Evolutionary conservation across 2,888 invertebrate species (phyloP), one percentile per base, ranked within the genome.

Genomic region (Sisyra nigra): DNA sequence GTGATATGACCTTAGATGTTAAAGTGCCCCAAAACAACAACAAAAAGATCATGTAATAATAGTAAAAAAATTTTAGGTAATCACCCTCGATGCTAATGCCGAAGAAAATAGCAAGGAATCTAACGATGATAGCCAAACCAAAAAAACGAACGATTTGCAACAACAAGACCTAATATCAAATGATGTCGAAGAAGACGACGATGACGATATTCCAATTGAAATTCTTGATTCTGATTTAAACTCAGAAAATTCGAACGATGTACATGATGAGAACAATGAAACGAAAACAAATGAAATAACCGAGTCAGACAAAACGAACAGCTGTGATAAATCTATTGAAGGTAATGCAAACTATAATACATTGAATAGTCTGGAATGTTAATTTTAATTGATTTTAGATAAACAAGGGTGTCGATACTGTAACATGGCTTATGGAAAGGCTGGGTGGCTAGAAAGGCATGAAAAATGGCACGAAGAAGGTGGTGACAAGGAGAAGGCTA

Each of bases 381-480:
- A 8, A 8, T 30, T 30, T 30, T 30, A 30, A 30, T 10, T 30
- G 10, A n/a, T 33, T 33, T 13, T 6, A 33, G 14, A 15, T 33
- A 29, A 40, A 31, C 9, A 36, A 41, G 13, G 8, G n/a, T 42
- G 42, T 35, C 34, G 35, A 36, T 14, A 30, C 14, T 42, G 42
- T 14, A 29, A 18, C 14, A 19, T 14, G 6, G 35, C 35, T 35
- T 42, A 14, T 42, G n/a, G 15, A 17, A 18, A 29, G n/a, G 35
- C 50, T 8, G 46, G 49, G 11, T 55, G 56, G 55, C 46, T 57
- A 10, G 46, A 49, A 30, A 53, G 50, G 46, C 57, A 57, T 42
- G 57, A 57, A 45, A 49, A 51, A 39, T 45, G 52, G 29, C 55
- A 55, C 13, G 30, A 42, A 17, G 6, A 30, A n/a, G 31, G 31